phyloP scores from a whole-genome alignment of 1,140 invertebrate species.

The Hydropsyche tenuis region DNA sequence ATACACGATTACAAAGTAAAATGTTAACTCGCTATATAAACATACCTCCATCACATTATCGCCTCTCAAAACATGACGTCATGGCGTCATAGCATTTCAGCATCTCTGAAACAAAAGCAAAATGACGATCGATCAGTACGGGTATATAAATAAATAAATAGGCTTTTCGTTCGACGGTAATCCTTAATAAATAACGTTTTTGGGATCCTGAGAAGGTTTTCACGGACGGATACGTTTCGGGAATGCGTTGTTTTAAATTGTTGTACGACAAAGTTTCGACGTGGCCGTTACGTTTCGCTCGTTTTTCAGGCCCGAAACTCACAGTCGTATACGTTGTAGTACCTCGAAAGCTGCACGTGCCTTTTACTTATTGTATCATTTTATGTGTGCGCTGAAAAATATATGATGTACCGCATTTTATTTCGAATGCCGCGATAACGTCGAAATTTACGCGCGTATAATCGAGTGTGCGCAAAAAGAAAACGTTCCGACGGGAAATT shows the following conservation, averaged over 20 bases:
- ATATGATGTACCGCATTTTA: background rate
- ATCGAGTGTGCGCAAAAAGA: no score
- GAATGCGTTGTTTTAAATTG: constrained; percentile 15
- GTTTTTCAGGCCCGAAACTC: no score
- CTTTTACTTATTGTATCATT: constrained; percentile 4
- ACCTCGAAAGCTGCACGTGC: background rate
- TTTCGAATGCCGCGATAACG: background rate
- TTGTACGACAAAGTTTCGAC: constrained; percentile 16
- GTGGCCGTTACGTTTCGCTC: no score
- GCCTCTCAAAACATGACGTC: constrained; percentile 34
- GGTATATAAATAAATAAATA: background rate
- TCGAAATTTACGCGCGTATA: background rate
- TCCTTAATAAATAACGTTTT: background rate
- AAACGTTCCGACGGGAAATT: background rate
- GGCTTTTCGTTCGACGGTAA: background rate
- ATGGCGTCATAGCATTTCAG: constrained; percentile 35
- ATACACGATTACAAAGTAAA: background rate
- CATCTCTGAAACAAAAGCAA: constrained; percentile 25
- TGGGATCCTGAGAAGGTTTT: background rate
- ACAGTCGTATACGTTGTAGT: no score
- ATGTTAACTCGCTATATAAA: background rate
- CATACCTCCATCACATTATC: constrained; percentile 45
- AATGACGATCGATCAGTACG: background rate
- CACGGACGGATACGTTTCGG: constrained; percentile 12
- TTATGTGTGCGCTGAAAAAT: background rate